Conservation (phyloP, 2,113 vertebrate genomes). For the Oreocharis arfaki region DNA sequence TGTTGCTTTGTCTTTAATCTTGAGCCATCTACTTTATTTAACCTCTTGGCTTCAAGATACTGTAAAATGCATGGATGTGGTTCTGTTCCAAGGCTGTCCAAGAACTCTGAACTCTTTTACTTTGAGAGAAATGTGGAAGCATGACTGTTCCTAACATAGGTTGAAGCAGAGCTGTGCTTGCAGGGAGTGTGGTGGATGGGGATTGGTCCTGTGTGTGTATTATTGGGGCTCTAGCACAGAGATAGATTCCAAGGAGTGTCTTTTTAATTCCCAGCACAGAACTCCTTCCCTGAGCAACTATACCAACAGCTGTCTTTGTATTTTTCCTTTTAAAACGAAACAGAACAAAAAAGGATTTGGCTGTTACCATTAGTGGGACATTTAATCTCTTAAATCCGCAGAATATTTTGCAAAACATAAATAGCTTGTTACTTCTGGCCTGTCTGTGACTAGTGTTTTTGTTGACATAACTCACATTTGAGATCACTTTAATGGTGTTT, state of each 20-base stretch:
- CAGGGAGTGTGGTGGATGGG: not conserved
- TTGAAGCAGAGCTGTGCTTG: not conserved
- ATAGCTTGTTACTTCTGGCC: constrained; percentile 61
- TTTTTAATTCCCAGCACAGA: constrained; percentile 15
- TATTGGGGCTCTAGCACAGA: not conserved
- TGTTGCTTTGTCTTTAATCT: constrained; percentile 32
- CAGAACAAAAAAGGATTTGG: constrained; percentile 29
- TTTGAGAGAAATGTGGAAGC: not conserved
- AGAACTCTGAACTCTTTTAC: not conserved
- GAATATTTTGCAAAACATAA: constrained; percentile 70
- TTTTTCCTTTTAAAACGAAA: constrained; percentile 19
- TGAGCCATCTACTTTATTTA: constrained; percentile 17
- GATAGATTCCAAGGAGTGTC: not conserved
- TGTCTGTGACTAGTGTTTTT: constrained; percentile 46
- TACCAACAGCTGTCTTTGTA: constrained; percentile 61
- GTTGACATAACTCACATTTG: constrained; percentile 64
- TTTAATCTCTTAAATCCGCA: constrained; percentile 67
- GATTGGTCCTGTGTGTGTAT: not conserved
- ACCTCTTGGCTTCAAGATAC: not conserved
- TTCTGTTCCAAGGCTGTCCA: not conserved
- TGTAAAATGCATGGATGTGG: not conserved
- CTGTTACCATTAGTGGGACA: constrained; percentile 14
- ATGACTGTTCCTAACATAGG: not conserved
- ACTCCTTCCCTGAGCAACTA: constrained; percentile 29
- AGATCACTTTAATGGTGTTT: constrained; percentile 56